These are phyloP conservation scores for Ypsolopha scabrella DNA, from an alignment of 2,888 invertebrate genomes.

Conservation along the genomic window DNA sequence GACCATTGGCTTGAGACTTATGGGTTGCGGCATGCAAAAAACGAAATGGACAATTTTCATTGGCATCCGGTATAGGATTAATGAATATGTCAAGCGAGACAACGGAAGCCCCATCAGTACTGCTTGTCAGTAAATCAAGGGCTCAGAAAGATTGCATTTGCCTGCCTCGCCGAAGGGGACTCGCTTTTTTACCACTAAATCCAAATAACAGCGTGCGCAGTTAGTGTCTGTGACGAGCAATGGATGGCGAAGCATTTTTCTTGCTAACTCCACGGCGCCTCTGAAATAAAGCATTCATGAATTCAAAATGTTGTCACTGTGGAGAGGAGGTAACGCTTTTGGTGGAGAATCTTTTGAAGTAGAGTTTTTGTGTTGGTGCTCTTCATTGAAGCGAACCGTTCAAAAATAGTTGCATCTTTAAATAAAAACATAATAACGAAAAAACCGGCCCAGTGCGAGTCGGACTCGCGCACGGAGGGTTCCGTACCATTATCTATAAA, in stretches of 20 bases:
- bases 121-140: slow-evolving; percentile 5
- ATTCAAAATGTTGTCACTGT: slow-evolving; percentile 36
- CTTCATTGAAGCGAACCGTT: no score
- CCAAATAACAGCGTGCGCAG: slow-evolving; percentile 40
- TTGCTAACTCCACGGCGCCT: slow-evolving; percentile 49
- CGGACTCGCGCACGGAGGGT: no score
- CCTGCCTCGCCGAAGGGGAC: slow-evolving; percentile 16
- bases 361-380: no score
- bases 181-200: slow-evolving; percentile 50
- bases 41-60: no score
- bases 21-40: no score
- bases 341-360: background rate
- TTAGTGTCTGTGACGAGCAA: slow-evolving; percentile 63
- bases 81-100: background rate
- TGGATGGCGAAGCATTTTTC: slow-evolving; percentile 60
- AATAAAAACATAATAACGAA: no score
- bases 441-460: no score
- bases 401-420: no score
- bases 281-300: slow-evolving; percentile 62
- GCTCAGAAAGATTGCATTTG: slow-evolving; percentile 8
- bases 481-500: no score
- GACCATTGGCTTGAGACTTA: no score
- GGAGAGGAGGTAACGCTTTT: background rate
- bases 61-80: background rate
- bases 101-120: background rate